Conservation (phyloP, 2,113 vertebrate species). For the Leptobrachium ailaonicum region DNA sequence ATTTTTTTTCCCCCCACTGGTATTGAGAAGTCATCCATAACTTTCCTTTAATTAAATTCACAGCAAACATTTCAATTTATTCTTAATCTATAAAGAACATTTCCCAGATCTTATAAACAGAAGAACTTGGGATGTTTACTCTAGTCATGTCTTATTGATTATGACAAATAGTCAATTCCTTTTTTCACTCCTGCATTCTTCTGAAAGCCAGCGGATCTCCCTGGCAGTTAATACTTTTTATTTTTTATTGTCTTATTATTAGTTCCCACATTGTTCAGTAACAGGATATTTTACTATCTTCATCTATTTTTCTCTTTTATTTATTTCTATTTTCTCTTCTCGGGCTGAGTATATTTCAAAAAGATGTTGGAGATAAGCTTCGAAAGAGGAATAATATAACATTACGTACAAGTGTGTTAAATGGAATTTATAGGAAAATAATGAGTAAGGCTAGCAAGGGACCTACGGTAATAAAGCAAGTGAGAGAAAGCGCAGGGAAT, state of each 20-base stretch:
- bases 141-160: not conserved
- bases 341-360: not conserved
- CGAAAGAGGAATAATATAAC: not conserved
- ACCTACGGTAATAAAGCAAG: conserved; percentile 12
- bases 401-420: not conserved
- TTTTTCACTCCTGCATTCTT: not conserved
- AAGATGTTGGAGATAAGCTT: not conserved
- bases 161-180: not conserved
- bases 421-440: conserved; percentile 13
- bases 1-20: too few species aligned
- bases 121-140: too few species aligned
- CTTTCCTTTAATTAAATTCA: too few species aligned
- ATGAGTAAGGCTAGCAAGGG: conserved; percentile 1
- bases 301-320: not conserved
- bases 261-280: not conserved
- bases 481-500: not conserved
- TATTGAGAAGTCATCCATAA: too few species aligned
- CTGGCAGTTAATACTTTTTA: not conserved
- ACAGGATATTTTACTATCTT: conserved; percentile 3
- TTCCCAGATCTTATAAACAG: too few species aligned
- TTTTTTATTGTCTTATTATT: not conserved
- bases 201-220: not conserved
- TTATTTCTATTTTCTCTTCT: not conserved
- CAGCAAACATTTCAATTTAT: not conserved
- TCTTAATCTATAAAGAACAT: too few species aligned